Base-by-base conservation (phyloP, 2,797 vertebrate species). In the Caiman crocodilus region DNA sequence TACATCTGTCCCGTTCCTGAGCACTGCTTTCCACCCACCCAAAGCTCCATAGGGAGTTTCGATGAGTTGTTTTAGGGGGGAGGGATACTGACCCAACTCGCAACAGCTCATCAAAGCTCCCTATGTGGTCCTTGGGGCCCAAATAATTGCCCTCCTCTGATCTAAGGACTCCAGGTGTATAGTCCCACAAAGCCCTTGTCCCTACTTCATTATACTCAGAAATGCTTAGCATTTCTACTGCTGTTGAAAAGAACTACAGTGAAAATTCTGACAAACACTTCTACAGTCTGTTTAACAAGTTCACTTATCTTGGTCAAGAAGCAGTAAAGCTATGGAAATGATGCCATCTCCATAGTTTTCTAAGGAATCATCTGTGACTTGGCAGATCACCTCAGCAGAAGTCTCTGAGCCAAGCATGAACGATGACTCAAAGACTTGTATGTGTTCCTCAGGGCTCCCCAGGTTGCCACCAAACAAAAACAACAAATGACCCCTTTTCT, bases 291-390 rank as follows among this genome's bases (percentile, higher is more conserved):
- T 84, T n/a, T 18, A 60, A 78, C 2, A 0, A 81, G 63, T 77
- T 87, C 78, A 28, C 30, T 95, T 59, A 42, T 92, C 78, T 59
- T 75, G 78, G 55, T 87, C 65, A 89, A 88, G 83, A 91, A 78
- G 86, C 77, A 85, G 59, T 65, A 93, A 84, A 88, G 77, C 91
- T 95, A 92, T 91, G 73, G 82, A 75, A 94, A 30, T 26, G 16
- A 73, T 93, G 92, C 82, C 92, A 90, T 92, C 96, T 94, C 65
- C 93, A 88, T 90, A 83, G 94, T 91, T 95, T 91, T 96, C 7
- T 94, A 65, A 96, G 94, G 92, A 95, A 85, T 77, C 81, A 91
- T 85, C 57, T 76, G 32, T 92, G 96, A 3, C 94, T 57, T 93
- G 91, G 76, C 6, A 8, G 77, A 89, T 91, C 63, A 93, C 86